Conservation (phyloP, 2,797 vertebrate genomes). For the Ctenopoma multispine region DNA sequence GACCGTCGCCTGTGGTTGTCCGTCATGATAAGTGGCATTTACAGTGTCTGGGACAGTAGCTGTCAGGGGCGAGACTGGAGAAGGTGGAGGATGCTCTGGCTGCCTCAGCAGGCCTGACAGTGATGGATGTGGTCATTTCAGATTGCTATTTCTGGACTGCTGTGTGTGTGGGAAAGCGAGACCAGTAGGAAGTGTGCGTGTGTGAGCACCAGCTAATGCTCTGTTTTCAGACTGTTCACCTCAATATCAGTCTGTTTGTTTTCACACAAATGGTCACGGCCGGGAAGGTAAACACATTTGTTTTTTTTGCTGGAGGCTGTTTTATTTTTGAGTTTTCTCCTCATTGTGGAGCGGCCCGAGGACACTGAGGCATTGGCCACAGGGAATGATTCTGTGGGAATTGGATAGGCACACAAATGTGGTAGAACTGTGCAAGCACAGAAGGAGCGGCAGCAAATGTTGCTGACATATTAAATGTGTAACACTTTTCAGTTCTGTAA, state of each 20-base stretch:
- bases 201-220: conserved; percentile 11
- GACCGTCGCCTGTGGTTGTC: conserved; percentile 44
- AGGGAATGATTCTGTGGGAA: conserved; percentile 10
- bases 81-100: conserved; percentile 35
- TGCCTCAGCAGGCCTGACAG: conserved; percentile 60
- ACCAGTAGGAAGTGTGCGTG: not conserved
- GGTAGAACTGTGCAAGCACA: conserved; percentile 9
- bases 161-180: conserved; percentile 25
- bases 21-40: conserved; percentile 67
- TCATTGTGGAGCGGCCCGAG: not conserved
- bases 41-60: conserved; percentile 67
- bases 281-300: conserved; percentile 46
- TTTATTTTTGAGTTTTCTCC: conserved; percentile 33
- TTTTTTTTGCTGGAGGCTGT: conserved; percentile 39
- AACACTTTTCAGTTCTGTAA: not conserved
- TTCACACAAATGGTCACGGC: conserved; percentile 29
- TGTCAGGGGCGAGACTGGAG: conserved; percentile 50
- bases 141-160: conserved; percentile 66
- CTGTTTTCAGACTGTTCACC: conserved; percentile 45
- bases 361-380: not conserved
- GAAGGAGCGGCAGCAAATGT: not conserved
- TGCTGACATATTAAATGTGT: not conserved
- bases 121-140: conserved; percentile 75
- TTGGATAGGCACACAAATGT: conserved; percentile 2
- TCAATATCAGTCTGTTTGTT: conserved; percentile 53